Conservation (phyloP, 2,888 invertebrate genomes). For the Cheilosia pagana region DNA sequence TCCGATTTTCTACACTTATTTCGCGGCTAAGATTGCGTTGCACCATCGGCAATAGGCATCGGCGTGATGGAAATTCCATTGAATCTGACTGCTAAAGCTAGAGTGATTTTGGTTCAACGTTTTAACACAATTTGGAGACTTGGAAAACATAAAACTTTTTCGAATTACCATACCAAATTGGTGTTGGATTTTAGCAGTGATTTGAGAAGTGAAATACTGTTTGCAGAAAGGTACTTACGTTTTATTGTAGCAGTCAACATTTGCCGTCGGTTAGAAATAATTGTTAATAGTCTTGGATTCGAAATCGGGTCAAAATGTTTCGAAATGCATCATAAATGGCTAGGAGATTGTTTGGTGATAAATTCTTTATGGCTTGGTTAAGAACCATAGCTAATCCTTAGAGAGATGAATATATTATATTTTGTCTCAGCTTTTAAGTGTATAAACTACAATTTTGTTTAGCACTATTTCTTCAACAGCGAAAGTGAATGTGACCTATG, state of each 20-base stretch:
- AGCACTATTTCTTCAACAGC: no score
- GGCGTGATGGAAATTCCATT: not conserved
- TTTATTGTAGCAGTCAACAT: not conserved
- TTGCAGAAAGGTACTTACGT: not conserved
- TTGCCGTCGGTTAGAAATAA: no score
- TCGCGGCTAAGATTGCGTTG: constrained; percentile 24
- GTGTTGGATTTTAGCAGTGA: not conserved
- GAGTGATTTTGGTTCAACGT: not conserved
- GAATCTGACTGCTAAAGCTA: not conserved
- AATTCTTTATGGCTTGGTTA: no score
- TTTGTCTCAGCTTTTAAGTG: no score
- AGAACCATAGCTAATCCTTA: no score
- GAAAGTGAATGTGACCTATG: no score
- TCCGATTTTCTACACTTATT: constrained; percentile 28
- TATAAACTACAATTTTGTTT: no score
- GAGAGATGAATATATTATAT: no score
- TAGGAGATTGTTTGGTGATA: no score
- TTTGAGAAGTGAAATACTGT: not conserved
- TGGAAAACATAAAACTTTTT: not conserved
- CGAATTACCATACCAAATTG: not conserved
- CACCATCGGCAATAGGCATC: constrained; percentile 35
- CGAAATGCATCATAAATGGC: no score
- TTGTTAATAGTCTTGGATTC: no score
- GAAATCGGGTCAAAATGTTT: no score
- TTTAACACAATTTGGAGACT: not conserved